Base-by-base conservation (phyloP, 2,797 vertebrate species). In the Hozukius guyotensis region DNA sequence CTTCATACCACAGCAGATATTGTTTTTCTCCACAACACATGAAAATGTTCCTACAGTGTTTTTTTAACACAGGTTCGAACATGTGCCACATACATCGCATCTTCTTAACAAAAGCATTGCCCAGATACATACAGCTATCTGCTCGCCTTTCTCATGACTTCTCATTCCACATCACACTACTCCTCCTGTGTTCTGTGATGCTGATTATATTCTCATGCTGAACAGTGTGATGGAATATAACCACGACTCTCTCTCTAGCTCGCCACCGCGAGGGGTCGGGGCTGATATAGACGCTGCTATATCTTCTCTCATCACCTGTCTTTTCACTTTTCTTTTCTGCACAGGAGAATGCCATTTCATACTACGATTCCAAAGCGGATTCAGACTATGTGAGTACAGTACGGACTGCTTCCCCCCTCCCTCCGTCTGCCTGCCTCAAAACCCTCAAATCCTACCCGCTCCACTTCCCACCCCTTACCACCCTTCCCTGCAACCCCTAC, bases 351-450 rank as follows among this genome's bases (percentile, higher is more conserved):
- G 96, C 97, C 92, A 98, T 99, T 81, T 95, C 96, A 94, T 99
- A 99, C 95, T 99, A 99, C 11, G 98, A 99, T 78, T 97, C 98
- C 92, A 99, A 99, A 95, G 97, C 97, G 0, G 98, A 98, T 72
- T 97, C 97, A 2, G 97, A 99, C 94, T 97, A 97, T 55, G 97
- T 99, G 93, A 99, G 98, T 97, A 93, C 88, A 90, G 91, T 90
- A 85, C 62, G 68, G 89, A 90, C 85, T 90, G 84, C 82, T 82
- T 57, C 75, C n/a, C 67, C 20, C 69, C 55, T 36, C 7, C 55
- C 76, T 22, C 77, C 59, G 62, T 83, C 77, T 87, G 89, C 89
- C 87, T 91, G 87, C 82, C 84, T 77, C 55, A 63, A 81, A 77
- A 49, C 80, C 64, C 66, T 24, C n/a, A 55, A 80, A 63, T 80